phyloP scores from a whole-genome alignment of 2,113 vertebrate genomes.

The Phainopepla nitens region DNA sequence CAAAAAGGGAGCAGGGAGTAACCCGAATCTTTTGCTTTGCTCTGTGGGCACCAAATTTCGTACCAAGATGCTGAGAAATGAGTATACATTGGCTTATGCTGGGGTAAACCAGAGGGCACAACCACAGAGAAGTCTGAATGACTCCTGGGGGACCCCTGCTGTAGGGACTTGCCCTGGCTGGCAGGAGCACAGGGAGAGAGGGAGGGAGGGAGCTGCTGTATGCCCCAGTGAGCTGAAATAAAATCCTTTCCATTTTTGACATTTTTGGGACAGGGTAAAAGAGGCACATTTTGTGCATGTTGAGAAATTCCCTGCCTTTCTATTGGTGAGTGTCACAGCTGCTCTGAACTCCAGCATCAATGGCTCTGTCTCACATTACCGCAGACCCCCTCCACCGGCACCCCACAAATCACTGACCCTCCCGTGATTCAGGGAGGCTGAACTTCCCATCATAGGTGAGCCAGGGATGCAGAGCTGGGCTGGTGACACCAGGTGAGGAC shows the following conservation, averaged over 20 bases:
- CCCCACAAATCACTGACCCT: neutral
- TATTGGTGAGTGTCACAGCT: neutral
- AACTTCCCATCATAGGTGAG: neutral
- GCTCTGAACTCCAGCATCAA: neutral
- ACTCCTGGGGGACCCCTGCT: neutral
- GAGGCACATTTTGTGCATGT: neutral
- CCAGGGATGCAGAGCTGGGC: neutral
- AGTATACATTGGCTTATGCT: neutral
- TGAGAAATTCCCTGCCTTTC: neutral
- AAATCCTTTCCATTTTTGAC: neutral
- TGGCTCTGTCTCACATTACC: rapidly evolving
- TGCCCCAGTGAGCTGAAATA: neutral
- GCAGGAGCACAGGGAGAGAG: neutral
- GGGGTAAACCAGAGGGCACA: neutral
- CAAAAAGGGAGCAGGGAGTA: neutral
- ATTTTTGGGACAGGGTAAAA: neutral
- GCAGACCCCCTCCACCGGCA: neutral
- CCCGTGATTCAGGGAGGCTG: rapidly evolving
- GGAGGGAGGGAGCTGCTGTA: neutral
- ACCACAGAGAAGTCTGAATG: neutral
- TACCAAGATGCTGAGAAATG: neutral
- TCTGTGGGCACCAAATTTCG: neutral
- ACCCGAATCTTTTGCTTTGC: neutral
- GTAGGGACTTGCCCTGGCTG: neutral
- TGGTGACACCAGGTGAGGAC: neutral